Evolutionary conservation across 2,797 vertebrate species (phyloP).

Genomic region (Sebastes vulpes): DNA sequence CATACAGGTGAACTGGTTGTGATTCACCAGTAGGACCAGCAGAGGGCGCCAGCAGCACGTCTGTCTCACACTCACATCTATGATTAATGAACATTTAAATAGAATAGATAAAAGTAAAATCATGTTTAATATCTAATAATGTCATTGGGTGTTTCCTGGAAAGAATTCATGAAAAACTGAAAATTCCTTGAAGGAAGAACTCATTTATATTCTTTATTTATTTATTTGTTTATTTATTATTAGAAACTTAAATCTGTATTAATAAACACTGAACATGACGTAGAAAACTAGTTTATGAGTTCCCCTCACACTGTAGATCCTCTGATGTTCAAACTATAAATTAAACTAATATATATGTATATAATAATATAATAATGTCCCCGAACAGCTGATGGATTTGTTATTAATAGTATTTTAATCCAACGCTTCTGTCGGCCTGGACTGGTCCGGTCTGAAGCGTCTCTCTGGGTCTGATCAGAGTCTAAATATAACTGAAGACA

Average conservation of each 20-base stretch:
- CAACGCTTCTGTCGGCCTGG: no score
- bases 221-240: background rate
- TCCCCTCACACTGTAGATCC: background rate
- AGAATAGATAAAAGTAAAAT: background rate
- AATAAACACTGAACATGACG: background rate
- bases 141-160: background rate
- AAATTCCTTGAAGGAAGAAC: background rate
- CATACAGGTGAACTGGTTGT: background rate
- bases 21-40: background rate
- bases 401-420: no score
- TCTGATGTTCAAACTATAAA: background rate
- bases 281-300: background rate
- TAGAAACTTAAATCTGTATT: background rate
- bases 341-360: background rate
- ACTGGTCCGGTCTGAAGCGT: no score
- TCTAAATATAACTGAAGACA: constrained; percentile 34
- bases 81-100: background rate
- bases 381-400: no score
- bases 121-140: background rate
- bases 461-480: background rate
- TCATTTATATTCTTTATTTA: background rate
- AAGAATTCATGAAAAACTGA: background rate
- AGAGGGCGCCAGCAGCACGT: background rate
- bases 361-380: background rate
- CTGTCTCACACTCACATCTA: background rate